phyloP scores from a whole-genome alignment of 2,888 invertebrate species.

The Ischnus inquisitorius region DNA sequence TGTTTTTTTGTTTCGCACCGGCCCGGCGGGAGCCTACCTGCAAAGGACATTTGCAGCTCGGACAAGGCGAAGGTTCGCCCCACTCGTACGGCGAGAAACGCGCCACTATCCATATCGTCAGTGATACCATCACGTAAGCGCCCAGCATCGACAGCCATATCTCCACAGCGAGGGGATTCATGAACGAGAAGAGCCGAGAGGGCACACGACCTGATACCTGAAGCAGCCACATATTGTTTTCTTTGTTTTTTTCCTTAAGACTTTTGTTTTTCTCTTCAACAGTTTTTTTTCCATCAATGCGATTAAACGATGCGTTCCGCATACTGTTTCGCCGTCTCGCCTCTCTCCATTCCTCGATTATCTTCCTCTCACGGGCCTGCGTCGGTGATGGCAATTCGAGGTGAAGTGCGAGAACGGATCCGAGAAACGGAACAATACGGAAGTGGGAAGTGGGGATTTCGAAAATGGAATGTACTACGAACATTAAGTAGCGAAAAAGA shows the following conservation, averaged over 20 bases:
- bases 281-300: background rate
- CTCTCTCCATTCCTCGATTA: conserved; percentile 50
- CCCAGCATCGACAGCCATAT: conserved; percentile 94
- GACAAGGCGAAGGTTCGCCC: conserved; percentile 88
- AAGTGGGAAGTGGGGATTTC: conserved; percentile 13
- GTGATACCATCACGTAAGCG: conserved; percentile 92
- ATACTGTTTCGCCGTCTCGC: conserved; percentile 50
- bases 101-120: conserved; percentile 94
- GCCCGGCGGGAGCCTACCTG: conserved; percentile 81
- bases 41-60: conserved; percentile 86
- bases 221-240: conserved; percentile 73
- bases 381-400: background rate
- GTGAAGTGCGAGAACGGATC: background rate
- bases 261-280: background rate
- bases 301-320: background rate
- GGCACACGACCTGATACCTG: conserved; percentile 89
- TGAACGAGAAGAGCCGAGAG: conserved; percentile 92
- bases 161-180: conserved; percentile 93
- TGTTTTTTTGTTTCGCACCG: conserved; percentile 71
- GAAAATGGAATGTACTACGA: conserved; percentile 17
- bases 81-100: conserved; percentile 94
- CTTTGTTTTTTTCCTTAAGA: conserved; percentile 25
- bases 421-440: background rate
- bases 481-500: conserved; percentile 46
- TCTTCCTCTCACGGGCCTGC: background rate